Conservation (phyloP, 35 echinoderm and acorn worm species). For the Ophiothrix spiculata region DNA sequence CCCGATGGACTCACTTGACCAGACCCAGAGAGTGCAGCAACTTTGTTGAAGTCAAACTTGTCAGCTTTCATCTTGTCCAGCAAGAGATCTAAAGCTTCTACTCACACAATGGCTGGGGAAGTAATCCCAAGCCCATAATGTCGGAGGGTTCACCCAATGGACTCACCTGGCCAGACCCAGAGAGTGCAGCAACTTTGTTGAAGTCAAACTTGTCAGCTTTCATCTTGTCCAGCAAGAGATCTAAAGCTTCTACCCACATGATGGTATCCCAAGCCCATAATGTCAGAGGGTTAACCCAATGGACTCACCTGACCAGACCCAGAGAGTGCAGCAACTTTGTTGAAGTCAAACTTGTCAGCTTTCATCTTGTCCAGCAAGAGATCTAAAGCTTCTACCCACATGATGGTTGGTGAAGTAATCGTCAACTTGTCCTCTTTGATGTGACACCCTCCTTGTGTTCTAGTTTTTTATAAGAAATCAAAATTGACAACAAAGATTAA, state of each 20-base stretch:
- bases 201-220: conserved; percentile 79
- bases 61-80: conserved; percentile 68
- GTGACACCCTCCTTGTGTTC: neutral
- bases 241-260: conserved; percentile 97
- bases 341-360: conserved; percentile 69
- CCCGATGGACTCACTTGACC: conserved; percentile 88
- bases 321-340: conserved; percentile 77
- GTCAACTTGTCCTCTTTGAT: conserved; percentile 1
- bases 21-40: conserved; percentile 89
- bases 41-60: conserved; percentile 79
- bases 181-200: conserved; percentile 73
- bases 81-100: conserved; percentile 84
- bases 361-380: conserved; percentile 80
- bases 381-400: conserved; percentile 97
- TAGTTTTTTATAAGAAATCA: neutral
- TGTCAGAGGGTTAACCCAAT: too few species aligned
- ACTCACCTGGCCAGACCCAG: conserved; percentile 91
- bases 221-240: conserved; percentile 75
- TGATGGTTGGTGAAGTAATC: conserved; percentile 89
- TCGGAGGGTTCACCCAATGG: too few species aligned
- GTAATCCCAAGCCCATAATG: too few species aligned
- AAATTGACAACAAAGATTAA: neutral
- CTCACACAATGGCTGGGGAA: conserved; percentile 96
- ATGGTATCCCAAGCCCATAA: too few species aligned
- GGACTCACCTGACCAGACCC: conserved; percentile 91